Percentiles rank a stretch among this genome's conserved stretches.
These are phyloP conservation scores for Megaptera novaeangliae DNA, from an alignment of 2,113 vertebrate genomes.

Conservation along the genomic window DNA sequence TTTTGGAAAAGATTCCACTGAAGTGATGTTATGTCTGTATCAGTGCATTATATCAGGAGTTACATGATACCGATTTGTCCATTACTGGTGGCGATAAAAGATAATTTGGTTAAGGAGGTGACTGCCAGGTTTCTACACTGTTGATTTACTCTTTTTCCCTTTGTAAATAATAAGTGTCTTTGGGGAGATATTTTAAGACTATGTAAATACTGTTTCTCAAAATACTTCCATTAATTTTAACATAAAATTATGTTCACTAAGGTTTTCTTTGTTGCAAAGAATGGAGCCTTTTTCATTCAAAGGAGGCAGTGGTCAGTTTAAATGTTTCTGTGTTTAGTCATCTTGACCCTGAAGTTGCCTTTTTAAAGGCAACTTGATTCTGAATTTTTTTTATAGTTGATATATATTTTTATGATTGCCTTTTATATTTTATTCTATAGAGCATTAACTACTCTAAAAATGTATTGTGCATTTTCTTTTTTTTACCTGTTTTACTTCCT, in stretches of 20 bases:
- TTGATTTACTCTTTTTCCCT: neutral
- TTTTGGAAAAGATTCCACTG: neutral
- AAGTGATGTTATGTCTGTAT: neutral
- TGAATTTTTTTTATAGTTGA: neutral
- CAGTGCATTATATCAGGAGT: neutral
- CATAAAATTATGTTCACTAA: neutral
- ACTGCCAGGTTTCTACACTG: neutral
- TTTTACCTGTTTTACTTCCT: neutral
- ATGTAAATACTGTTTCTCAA: neutral
- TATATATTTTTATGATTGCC: neutral
- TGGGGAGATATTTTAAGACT: neutral
- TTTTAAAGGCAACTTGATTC: neutral
- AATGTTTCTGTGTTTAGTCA: neutral
- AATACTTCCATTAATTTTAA: neutral
- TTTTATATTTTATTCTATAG: neutral
- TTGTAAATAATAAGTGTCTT: neutral
- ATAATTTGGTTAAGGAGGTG: neutral
- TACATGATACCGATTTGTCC: neutral
- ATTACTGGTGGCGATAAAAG: neutral
- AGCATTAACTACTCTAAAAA: neutral
- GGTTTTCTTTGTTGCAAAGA: neutral
- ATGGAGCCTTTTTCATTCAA: neutral
- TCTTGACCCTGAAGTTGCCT: neutral
- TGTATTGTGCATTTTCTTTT: neutral
- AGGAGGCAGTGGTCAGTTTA: neutral